Conservation (phyloP, 92 coral and sea anemone species). For the Zoanthus sansibaricus region DNA sequence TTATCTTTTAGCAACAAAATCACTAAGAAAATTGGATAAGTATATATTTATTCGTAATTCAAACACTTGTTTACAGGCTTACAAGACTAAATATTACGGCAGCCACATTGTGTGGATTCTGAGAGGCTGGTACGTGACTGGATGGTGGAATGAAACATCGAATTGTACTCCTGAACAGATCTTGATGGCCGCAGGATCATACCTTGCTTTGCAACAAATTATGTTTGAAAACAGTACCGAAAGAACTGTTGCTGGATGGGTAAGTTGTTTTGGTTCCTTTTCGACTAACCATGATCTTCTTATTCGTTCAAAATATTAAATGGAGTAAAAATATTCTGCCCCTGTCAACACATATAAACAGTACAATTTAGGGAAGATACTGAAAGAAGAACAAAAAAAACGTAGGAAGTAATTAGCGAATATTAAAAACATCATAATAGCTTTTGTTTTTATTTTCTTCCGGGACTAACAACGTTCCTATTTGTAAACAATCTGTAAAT, state of each 20-base stretch:
- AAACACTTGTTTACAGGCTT: slow-evolving; percentile 59
- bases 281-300: neutral
- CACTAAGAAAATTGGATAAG: too few species aligned
- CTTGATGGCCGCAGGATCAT: slow-evolving; percentile 51
- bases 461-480: too few species aligned
- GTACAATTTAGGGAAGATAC: neutral
- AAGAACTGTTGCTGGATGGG: slow-evolving; percentile 57
- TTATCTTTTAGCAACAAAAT: too few species aligned
- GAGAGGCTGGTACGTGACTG: slow-evolving; percentile 73
- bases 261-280: neutral
- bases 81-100: slow-evolving; percentile 61
- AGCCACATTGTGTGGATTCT: slow-evolving; percentile 67
- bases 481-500: too few species aligned
- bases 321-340: neutral
- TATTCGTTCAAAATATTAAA: neutral
- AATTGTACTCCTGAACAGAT: slow-evolving; percentile 64
- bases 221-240: slow-evolving; percentile 45
- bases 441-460: too few species aligned
- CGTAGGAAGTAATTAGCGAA: too few species aligned
- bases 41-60: too few species aligned
- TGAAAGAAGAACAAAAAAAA: neutral
- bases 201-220: slow-evolving; percentile 54
- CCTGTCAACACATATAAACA: neutral
- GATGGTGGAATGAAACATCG: slow-evolving; percentile 64
- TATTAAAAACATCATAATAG: too few species aligned